Evolutionary conservation across 2,888 invertebrate species (phyloP), one percentile per base, ranked within the genome.

Genomic region (Leptodirus hochenwartii): DNA sequence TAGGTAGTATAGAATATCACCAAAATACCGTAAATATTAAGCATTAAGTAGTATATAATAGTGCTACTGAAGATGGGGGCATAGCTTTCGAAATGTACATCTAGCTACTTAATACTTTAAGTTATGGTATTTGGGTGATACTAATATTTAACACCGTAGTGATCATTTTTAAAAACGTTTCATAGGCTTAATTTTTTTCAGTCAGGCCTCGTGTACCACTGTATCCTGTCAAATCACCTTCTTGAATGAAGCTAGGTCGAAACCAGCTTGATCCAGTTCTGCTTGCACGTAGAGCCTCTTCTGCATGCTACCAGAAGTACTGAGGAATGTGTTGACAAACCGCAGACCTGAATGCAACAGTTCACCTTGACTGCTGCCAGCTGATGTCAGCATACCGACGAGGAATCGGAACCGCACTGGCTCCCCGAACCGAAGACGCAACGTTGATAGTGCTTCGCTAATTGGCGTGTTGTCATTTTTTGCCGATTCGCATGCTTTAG

Each of bases 331-430:
- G 49, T 90, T 90, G 31, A 91, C 65, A 50, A 91, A 88, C 43
- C 66, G 67, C 37, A 91, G 62, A 1, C 87, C 87, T 3, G 80
- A 76, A 3, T 77, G 69, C 41, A 84, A 68, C 4, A 85, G 59
- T 37, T 78, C 78, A 0, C 73, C 72, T 29, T 60, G 58, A n/a
- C n/a, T n/a, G 6, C 59, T 59, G 10, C 80, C 76, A 0, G 74
- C 64, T 32, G 82, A 81, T 43, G 77, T 75, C 34, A 90, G 62
- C 68, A 88, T 87, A 2, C 88, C 88, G 5, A 87, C 77, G 1
- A 91, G 64, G 48, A 91, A 78, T 35, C 90, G 68, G 56, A 91
- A 91, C 47, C 90, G 69, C 4, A 90, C 88, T 0, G 90, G 88
- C 50, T 93, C 91, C 3, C 87, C 88, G 49, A 82, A 84, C 34